Evolutionary conservation across 2,797 vertebrate genomes (phyloP), one percentile per base, ranked within the genome.

Genomic region (Enteromius unitaeniatus): DNA sequence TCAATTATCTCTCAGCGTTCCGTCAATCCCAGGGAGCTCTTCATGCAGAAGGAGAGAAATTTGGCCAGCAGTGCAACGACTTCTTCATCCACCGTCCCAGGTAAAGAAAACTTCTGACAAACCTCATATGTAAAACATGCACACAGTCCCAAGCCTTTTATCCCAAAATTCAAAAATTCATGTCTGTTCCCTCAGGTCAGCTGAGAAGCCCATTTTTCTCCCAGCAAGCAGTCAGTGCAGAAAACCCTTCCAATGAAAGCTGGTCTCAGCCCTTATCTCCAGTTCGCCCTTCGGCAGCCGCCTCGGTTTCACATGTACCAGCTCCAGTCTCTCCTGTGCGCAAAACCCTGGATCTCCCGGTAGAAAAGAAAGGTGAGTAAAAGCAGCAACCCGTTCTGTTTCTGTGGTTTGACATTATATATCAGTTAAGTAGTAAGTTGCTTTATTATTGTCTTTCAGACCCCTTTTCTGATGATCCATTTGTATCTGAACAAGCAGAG

Each of bases 21-120:
- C 0, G 84, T 94, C 72, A 96, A 97, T 83, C 95, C 97, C 3
- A 94, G 96, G 2, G 96, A 98, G 51, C 89, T 97, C 49, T 98
- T 99, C 92, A 93, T 88, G 85, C 94, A 97, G 86, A 94, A 86
- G 90, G 96, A 97, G 90, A 93, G 90, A 86, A 92, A 91, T 0
- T 79, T 88, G 26, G 90, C 95, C 0, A 88, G 81, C 0, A 7
- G 78, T 0, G 70, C 40, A 65, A 4, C 84, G 1, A 79, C 62
- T 0, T 0, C 75, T 0, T 40, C 88, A 26, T 84, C 83, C 1
- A n/a, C 90, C 9, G 94, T 91, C 87, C 95, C 95, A 34, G 96
- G 97, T 97, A 87, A 76, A 81, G 37, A 11, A 11, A 17, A 76
- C 34, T 53, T 77, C 28, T 11, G 7, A 83, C 47, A 55, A 79